These are phyloP conservation scores for mouse (Mus musculus) DNA, from an alignment of 2,113 vertebrate species.

Conservation along the genomic window DNA sequence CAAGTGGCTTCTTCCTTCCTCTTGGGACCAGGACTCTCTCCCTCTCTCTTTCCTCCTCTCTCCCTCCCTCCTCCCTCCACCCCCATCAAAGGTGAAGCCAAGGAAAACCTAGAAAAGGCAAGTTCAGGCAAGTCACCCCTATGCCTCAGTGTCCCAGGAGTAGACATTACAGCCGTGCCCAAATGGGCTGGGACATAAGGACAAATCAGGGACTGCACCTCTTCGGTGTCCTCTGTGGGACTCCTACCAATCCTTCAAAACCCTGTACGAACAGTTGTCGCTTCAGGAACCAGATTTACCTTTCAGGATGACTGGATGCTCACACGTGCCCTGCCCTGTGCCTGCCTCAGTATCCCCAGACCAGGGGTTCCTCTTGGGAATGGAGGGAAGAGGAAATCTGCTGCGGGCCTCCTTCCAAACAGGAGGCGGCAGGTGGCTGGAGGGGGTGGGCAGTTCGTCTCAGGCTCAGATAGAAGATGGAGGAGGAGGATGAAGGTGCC, in stretches of 20 bases:
- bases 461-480: too few relatives aligned
- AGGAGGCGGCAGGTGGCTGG: neutral
- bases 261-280: neutral
- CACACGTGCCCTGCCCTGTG: neutral
- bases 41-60: neutral
- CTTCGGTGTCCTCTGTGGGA: too few relatives aligned
- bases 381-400: too few relatives aligned
- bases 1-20: neutral
- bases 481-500: neutral
- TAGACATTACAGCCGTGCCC: neutral
- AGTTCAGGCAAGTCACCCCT: neutral
- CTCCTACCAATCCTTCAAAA: slow-evolving; percentile 26
- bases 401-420: neutral
- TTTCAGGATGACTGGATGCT: neutral
- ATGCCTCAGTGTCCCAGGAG: neutral
- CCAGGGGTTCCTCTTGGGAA: neutral
- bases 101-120: neutral
- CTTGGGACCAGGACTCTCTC: neutral
- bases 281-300: neutral
- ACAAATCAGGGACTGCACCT: neutral
- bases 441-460: neutral
- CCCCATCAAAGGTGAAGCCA: neutral
- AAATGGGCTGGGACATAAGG: neutral
- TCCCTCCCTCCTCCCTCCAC: too few relatives aligned
- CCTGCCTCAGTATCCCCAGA: neutral